A percentile compares a stretch with the other conserved stretches of the same genome.
Conservation (phyloP, 2,888 invertebrate genomes). For the Amiota mariae region DNA sequence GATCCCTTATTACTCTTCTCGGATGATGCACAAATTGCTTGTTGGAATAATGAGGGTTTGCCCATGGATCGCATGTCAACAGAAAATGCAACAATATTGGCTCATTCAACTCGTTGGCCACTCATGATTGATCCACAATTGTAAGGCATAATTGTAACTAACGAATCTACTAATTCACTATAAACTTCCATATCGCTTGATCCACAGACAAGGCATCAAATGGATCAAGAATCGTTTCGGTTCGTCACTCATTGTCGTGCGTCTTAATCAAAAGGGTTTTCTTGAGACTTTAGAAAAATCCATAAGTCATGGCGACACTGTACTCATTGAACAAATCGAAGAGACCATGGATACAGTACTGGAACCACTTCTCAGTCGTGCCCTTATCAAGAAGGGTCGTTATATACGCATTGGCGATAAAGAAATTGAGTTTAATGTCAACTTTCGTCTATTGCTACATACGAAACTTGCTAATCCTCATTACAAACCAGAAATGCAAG, state of each 20-base stretch:
- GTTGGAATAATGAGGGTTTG: slow-evolving; percentile 95
- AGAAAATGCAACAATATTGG: slow-evolving; percentile 95
- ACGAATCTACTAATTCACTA: slow-evolving; percentile 14
- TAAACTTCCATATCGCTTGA: background rate
- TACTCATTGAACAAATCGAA: slow-evolving; percentile 92
- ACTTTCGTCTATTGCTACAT: slow-evolving; percentile 89
- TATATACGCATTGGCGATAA: slow-evolving; percentile 89
- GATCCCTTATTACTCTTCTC: slow-evolving; percentile 89
- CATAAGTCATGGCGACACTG: slow-evolving; percentile 82
- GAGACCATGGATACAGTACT: slow-evolving; percentile 94
- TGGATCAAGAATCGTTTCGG: slow-evolving; percentile 95
- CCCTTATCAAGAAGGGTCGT: slow-evolving; percentile 90
- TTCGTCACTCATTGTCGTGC: slow-evolving; percentile 80
- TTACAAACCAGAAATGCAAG: slow-evolving; percentile 98
- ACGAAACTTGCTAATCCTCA: slow-evolving; percentile 97
- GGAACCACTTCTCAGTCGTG: slow-evolving; percentile 90
- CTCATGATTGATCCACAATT: slow-evolving; percentile 95
- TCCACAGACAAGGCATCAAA: slow-evolving; percentile 85
- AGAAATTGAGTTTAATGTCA: slow-evolving; percentile 90
- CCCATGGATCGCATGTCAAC: slow-evolving; percentile 96
- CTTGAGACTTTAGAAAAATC: slow-evolving; percentile 87
- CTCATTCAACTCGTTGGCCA: slow-evolving; percentile 94
- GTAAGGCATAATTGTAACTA: slow-evolving; percentile 69
- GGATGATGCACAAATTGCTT: slow-evolving; percentile 93
- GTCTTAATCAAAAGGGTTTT: slow-evolving; percentile 87